Evolutionary conservation across 2,888 invertebrate species (phyloP).

Genomic region (Stenurella melanura): DNA sequence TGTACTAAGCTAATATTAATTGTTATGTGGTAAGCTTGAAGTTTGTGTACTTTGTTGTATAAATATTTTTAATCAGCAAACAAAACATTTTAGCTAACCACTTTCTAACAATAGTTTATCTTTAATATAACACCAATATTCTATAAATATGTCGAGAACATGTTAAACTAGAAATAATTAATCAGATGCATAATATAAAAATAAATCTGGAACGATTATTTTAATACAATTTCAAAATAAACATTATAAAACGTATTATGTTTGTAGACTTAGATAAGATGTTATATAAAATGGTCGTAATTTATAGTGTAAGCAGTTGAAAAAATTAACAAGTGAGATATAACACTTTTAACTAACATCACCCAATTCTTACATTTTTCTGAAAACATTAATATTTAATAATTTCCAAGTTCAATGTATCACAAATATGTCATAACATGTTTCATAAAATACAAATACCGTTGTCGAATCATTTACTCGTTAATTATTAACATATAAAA

Average conservation of each 20-base stretch:
- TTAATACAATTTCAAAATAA: slow-evolving; percentile 26
- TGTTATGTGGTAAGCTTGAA: background rate
- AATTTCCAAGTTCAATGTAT: slow-evolving; percentile 2
- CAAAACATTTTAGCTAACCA: background rate
- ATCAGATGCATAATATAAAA: slow-evolving; percentile 28
- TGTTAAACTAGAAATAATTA: slow-evolving; percentile 18
- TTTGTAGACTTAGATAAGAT: slow-evolving; percentile 32
- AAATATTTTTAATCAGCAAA: slow-evolving; percentile 21
- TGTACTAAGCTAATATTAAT: slow-evolving; percentile 13
- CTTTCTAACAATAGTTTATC: background rate
- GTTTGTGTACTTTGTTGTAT: slow-evolving; percentile 7
- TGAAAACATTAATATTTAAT: slow-evolving; percentile 3
- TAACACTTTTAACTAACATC: slow-evolving; percentile 14
- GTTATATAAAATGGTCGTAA: slow-evolving; percentile 26
- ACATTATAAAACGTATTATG: slow-evolving; percentile 33
- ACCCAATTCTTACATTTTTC: slow-evolving; percentile 5
- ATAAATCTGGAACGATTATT: slow-evolving; percentile 17
- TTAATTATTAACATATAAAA: background rate
- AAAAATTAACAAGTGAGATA: slow-evolving; percentile 19
- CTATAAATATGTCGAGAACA: background rate
- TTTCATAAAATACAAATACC: background rate
- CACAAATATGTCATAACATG: background rate
- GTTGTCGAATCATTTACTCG: background rate
- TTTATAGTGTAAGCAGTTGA: slow-evolving; percentile 11
- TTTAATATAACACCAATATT: background rate